Percentiles rank a stretch among this genome's conserved stretches.
Evolutionary conservation across 1,140 invertebrate genomes (phyloP).

Genomic region (Drosophila lacteicornis): DNA sequence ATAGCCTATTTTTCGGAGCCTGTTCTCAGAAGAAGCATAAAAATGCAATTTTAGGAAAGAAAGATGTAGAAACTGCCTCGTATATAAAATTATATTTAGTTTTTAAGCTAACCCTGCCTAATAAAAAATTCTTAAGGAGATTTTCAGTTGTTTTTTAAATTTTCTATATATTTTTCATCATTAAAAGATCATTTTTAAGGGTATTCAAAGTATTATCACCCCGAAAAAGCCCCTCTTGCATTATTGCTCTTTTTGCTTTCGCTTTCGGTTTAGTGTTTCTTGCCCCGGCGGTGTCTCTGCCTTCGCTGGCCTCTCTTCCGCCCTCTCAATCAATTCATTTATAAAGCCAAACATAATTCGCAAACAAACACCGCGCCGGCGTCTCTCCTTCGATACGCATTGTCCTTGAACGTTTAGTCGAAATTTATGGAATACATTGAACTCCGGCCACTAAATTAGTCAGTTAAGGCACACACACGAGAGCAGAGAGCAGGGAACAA

Average conservation of each 20-base stretch:
- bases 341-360: slow-evolving; percentile 59
- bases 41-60: too few relatives aligned
- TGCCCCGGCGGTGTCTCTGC: not conserved
- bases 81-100: too few relatives aligned
- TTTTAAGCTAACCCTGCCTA: too few relatives aligned
- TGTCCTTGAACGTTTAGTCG: slow-evolving; percentile 81
- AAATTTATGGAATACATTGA: slow-evolving; percentile 83
- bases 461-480: slow-evolving; percentile 62
- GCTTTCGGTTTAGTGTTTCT: slow-evolving; percentile 23
- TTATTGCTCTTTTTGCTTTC: slow-evolving; percentile 30
- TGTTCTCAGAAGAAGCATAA: too few relatives aligned
- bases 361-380: slow-evolving; percentile 30
- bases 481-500: slow-evolving; percentile 7
- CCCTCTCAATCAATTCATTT: slow-evolving; percentile 52
- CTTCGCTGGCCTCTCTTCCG: too few relatives aligned
- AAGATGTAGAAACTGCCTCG: too few relatives aligned
- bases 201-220: not conserved
- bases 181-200: not conserved
- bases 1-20: not conserved
- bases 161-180: not conserved
- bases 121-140: not conserved
- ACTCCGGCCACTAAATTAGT: slow-evolving; percentile 79
- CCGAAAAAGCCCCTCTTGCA: not conserved
- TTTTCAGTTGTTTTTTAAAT: too few relatives aligned
- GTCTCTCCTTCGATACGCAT: slow-evolving; percentile 50